Base-by-base conservation (phyloP, 2,888 invertebrate genomes). In the Patella depressa region DNA sequence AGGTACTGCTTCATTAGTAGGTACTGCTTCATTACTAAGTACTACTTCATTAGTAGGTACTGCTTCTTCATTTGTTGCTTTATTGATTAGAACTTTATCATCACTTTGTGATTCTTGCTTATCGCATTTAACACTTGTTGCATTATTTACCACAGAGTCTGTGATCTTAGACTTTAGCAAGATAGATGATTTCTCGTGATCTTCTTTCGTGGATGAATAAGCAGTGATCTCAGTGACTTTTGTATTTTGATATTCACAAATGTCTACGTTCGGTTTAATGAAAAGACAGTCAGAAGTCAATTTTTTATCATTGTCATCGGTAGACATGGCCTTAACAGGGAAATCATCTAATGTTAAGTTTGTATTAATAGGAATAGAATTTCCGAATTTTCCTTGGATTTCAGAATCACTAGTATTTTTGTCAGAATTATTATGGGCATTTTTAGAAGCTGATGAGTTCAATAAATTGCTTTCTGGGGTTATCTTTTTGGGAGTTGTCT, bases 21-120 rank as follows among this genome's bases (percentile, higher is more conserved):
- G 9, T 9, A 45, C 45, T 45, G 45, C 45, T 45, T 45, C 72
- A 45, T 54, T 19, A 19, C 3, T 55, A 17, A 45, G 3, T 24
- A 19, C 19, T 19, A 34, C 29, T n/a, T 45, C 53, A 70, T 53
- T 73, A 24, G 57, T 19, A 11, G 77, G 74, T 11, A 74, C 29
- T 7, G 72, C 77, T 69, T 77, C 54, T 9, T 74, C 24, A n/a
- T 75, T 74, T 74, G 74, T 77, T 45, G 77, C 45, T 71, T 77
- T 34, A 53, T 14, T 70, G 71, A 74, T 72, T 74, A 17, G 71
- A 54, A 29, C 19, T 15, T 3, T 4, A 53, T 34, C 53, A 19
- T 69, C 54, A 24, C 34, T 34, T 59, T 71, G 71, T 71, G 29
- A 5, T n/a, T 24, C 17, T 53, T n/a, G 14, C 53, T 53, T 3